These are phyloP conservation scores for Chironomus tentans DNA, from an alignment of 2,888 invertebrate genomes.

Conservation along the genomic window DNA sequence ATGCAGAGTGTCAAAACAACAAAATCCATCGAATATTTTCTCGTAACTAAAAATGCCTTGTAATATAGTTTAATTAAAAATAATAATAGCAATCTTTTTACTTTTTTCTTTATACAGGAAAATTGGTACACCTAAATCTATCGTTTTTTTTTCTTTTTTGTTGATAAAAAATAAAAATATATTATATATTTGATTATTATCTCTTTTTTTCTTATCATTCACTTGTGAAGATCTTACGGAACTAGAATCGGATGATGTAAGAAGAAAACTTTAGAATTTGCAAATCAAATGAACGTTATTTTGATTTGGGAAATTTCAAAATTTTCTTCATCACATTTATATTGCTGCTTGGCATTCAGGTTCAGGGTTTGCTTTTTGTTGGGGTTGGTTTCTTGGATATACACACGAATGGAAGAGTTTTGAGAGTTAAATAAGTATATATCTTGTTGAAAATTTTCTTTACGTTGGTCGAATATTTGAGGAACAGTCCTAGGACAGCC, in stretches of 20 bases:
- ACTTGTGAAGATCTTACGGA: background rate
- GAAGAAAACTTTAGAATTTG: background rate
- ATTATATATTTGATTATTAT: background rate
- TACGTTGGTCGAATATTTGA: too few species aligned
- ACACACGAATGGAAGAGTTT: too few species aligned
- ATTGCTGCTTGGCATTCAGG: background rate
- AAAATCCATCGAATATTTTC: background rate
- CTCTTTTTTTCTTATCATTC: background rate
- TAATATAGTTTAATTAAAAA: background rate
- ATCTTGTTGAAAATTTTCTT: too few species aligned
- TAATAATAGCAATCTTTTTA: background rate
- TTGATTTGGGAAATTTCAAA: background rate
- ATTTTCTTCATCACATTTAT: background rate
- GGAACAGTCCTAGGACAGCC: too few species aligned
- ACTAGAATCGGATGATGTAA: constrained; percentile 10
- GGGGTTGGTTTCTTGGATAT: too few species aligned
- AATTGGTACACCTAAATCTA: background rate
- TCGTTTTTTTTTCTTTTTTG: background rate
- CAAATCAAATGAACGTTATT: background rate
- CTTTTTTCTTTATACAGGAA: background rate
- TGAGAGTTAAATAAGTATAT: too few species aligned
- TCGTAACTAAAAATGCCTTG: background rate
- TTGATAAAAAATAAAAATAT: background rate
- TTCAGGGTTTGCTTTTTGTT: too few species aligned
- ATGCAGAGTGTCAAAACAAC: background rate